Conservation (phyloP, 2,888 invertebrate genomes). For the Tachina grossa region DNA sequence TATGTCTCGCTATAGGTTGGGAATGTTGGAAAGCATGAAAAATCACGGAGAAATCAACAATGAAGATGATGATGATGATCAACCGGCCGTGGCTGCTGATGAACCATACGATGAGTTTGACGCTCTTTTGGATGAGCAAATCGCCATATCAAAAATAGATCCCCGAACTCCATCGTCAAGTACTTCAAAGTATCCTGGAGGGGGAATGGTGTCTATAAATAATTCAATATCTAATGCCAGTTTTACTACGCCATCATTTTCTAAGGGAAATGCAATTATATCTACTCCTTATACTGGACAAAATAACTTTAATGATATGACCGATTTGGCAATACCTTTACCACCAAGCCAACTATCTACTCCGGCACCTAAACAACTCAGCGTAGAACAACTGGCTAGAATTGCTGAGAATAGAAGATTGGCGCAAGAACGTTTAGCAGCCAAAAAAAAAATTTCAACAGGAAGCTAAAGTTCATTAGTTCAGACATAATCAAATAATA, state of each 20-base stretch:
- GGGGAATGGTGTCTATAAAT: constrained; percentile 38
- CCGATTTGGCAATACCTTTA: constrained; percentile 78
- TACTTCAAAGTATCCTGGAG: constrained; percentile 60
- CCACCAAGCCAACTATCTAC: constrained; percentile 77
- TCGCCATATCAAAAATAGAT: constrained; percentile 84
- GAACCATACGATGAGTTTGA: constrained; percentile 86
- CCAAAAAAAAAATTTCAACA: constrained; percentile 79
- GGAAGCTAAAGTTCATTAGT: constrained; percentile 22
- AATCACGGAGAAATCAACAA: constrained; percentile 82
- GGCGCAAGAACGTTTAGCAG: constrained; percentile 87
- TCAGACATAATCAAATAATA: not conserved
- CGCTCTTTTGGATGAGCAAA: constrained; percentile 86
- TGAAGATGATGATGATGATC: constrained; percentile 83
- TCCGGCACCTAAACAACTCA: constrained; percentile 78
- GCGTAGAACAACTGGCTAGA: constrained; percentile 87
- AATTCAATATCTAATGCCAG: constrained; percentile 70
- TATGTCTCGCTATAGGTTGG: constrained; percentile 85
- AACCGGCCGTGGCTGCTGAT: constrained; percentile 78
- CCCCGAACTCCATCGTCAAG: constrained; percentile 78
- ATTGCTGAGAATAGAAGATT: constrained; percentile 87
- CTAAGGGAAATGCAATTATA: constrained; percentile 75
- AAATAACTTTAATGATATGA: constrained; percentile 64
- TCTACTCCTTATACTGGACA: constrained; percentile 78
- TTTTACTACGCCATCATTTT: constrained; percentile 78
- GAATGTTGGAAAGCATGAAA: constrained; percentile 82